phyloP scores from a whole-genome alignment of 1,140 invertebrate genomes.

The Neodiprion fabricii region DNA sequence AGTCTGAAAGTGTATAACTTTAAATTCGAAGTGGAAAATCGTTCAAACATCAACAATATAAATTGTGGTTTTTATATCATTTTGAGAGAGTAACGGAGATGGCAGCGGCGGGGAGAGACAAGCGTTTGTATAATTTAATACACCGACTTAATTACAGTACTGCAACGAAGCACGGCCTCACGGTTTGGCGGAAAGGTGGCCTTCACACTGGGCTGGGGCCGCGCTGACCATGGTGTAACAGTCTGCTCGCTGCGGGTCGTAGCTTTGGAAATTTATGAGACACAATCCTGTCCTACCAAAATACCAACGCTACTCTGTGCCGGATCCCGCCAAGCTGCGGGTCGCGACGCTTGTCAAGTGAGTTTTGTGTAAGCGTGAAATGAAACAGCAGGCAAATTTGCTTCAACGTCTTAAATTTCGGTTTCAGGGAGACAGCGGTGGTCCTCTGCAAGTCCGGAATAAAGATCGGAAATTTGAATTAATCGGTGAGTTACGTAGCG shows the following conservation, averaged over 20 bases:
- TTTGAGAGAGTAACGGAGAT: no score
- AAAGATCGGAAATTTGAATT: constrained; percentile 28
- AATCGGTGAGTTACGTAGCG: constrained; percentile 26
- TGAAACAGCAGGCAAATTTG: background rate
- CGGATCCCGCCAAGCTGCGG: constrained; percentile 45
- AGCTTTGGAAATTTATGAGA: constrained; percentile 49
- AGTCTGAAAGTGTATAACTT: no score
- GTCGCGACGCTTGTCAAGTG: constrained; percentile 60
- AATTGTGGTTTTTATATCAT: no score
- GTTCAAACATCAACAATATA: no score
- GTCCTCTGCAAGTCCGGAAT: constrained; percentile 44
- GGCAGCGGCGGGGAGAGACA: no score
- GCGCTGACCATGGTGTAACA: constrained; percentile 36
- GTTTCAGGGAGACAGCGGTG: constrained; percentile 54
- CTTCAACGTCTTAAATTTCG: background rate
- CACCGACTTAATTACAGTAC: constrained; percentile 13
- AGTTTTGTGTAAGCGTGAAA: constrained; percentile 3
- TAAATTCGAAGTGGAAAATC: no score
- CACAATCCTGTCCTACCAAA: constrained; percentile 47
- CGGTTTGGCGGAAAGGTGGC: constrained; percentile 47
- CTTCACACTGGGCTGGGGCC: constrained; percentile 61
- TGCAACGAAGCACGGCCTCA: constrained; percentile 29
- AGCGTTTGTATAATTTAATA: no score
- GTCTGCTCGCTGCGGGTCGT: constrained; percentile 44
- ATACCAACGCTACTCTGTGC: constrained; percentile 54